Conservation (phyloP, 2,113 vertebrate genomes). For the Todiramphus saurophagus region DNA sequence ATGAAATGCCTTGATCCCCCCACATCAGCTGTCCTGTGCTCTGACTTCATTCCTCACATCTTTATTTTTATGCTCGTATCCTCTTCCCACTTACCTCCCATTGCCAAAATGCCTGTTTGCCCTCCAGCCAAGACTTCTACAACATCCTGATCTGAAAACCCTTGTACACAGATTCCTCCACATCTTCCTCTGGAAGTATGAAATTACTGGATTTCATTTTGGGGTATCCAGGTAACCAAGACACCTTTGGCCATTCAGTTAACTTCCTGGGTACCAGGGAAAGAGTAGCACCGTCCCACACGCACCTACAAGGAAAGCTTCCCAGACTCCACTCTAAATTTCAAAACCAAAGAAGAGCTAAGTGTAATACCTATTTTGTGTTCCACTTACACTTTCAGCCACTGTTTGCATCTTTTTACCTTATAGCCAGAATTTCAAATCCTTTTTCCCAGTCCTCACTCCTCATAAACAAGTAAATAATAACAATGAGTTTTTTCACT, state of each 20-base stretch:
- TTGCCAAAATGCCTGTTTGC: not conserved
- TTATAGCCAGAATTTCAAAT: not conserved
- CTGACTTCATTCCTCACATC: not conserved
- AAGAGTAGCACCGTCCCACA: not conserved
- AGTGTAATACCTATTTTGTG: not conserved
- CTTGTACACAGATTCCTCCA: not conserved
- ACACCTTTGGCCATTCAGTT: not conserved
- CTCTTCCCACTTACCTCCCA: not conserved
- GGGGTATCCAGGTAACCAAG: not conserved
- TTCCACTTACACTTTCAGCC: not conserved
- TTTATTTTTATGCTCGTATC: not conserved
- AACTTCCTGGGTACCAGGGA: not conserved
- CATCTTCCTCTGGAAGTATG: not conserved
- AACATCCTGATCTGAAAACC: not conserved
- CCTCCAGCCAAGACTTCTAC: not conserved
- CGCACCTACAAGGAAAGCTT: not conserved
- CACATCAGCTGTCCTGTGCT: not conserved
- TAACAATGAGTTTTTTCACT: rapidly evolving
- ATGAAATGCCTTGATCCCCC: not conserved
- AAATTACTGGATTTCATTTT: not conserved
- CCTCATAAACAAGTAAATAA: not conserved
- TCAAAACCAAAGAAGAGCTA: not conserved
- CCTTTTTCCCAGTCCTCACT: not conserved
- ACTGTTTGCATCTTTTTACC: not conserved
- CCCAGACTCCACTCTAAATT: not conserved